A percentile compares a stretch with the other conserved stretches of the same genome.
Conservation (phyloP, 2,888 invertebrate species). For the Tetanocera ferruginea region DNA sequence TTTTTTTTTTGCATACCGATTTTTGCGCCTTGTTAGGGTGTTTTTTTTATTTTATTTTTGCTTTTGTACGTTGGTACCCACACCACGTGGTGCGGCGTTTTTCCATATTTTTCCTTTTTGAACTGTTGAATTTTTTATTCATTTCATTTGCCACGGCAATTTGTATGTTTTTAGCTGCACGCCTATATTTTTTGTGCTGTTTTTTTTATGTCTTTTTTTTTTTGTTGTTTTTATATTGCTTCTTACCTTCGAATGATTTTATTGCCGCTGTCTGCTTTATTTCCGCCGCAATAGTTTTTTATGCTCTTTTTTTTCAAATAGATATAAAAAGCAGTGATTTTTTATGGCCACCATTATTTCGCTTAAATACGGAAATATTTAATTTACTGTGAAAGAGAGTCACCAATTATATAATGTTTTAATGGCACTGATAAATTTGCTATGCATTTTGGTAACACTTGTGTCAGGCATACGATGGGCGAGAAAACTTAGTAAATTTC, state of each 20-base stretch:
- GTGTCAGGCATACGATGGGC: neutral
- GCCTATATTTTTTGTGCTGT: constrained; percentile 11
- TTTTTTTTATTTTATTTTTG: neutral
- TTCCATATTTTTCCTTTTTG: neutral
- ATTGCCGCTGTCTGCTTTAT: constrained; percentile 33
- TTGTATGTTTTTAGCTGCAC: constrained; percentile 37
- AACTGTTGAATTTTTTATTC: constrained; percentile 39
- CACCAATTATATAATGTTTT: constrained; percentile 20
- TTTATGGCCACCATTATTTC: constrained; percentile 32
- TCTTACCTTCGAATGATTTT: constrained; percentile 13
- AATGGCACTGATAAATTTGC: neutral
- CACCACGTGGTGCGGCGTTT: neutral
- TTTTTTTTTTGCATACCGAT: neutral
- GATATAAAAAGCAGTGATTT: constrained; percentile 26
- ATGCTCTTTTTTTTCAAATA: neutral
- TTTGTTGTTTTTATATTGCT: neutral
- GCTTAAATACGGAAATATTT: constrained; percentile 33
- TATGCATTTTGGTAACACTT: neutral
- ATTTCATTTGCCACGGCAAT: constrained; percentile 40
- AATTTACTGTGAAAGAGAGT: constrained; percentile 33
- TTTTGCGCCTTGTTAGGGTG: neutral
- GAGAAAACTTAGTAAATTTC: no score
- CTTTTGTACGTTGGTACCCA: neutral
- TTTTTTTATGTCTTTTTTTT: neutral
- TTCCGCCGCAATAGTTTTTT: constrained; percentile 39